These are phyloP conservation scores for Motacilla tschutschensis DNA, from an alignment of 2,113 vertebrate species.

Conservation along the genomic window DNA sequence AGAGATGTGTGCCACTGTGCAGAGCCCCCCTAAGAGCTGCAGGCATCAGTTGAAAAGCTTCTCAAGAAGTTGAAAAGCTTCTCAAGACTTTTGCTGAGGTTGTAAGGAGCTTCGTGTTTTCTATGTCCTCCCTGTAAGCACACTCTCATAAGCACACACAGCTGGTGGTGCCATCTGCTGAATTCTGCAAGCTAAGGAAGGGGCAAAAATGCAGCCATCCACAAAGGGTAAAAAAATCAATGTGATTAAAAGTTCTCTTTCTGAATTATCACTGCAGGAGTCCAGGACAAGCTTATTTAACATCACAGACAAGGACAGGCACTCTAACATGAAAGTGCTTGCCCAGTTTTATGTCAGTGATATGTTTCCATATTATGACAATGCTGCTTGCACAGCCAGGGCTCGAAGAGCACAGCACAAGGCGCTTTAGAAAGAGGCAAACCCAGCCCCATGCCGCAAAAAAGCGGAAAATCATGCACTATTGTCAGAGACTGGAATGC, in stretches of 20 bases:
- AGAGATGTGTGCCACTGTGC: fast-evolving
- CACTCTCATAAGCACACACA: too few species aligned
- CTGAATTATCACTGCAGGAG: not conserved
- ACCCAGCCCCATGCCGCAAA: not conserved
- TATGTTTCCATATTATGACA: not conserved
- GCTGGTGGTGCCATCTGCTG: not conserved
- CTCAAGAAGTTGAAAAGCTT: not conserved
- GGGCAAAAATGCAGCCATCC: not conserved
- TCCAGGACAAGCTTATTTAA: not conserved
- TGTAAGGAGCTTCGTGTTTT: not conserved
- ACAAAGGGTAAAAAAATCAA: not conserved
- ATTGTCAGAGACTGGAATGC: not conserved
- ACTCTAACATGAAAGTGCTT: not conserved
- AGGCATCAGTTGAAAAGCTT: not conserved
- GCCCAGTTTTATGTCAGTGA: not conserved
- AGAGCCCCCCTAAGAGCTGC: not conserved
- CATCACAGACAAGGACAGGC: not conserved
- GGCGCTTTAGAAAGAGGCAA: not conserved
- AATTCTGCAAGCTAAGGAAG: not conserved
- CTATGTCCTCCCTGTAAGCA: not conserved
- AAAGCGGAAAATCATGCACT: not conserved
- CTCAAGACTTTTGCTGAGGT: not conserved
- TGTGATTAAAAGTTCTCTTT: not conserved
- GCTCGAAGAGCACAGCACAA: not conserved
- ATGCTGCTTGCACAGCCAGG: not conserved